These are phyloP conservation scores for Tarsius wallacei DNA, from an alignment of 2,797 vertebrate genomes.

Conservation along the genomic window DNA sequence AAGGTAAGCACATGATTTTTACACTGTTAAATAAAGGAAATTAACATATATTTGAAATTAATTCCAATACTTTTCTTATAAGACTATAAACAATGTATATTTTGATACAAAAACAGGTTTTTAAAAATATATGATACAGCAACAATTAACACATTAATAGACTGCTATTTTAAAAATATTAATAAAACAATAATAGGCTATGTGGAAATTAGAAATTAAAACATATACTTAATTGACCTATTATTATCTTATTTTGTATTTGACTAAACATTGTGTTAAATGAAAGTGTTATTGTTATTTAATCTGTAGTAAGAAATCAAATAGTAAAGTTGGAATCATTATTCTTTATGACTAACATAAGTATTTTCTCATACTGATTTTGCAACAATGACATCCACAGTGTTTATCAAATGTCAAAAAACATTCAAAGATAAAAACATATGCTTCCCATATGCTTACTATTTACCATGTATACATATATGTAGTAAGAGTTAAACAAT, in stretches of 20 bases:
- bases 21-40: slow-evolving; percentile 8
- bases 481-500: slow-evolving; percentile 83
- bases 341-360: slow-evolving; percentile 85
- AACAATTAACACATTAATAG: background rate
- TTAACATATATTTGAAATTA: slow-evolving; percentile 44
- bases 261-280: background rate
- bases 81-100: background rate
- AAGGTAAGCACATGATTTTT: background rate
- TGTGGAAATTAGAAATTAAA: slow-evolving; percentile 2
- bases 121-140: background rate
- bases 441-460: slow-evolving; percentile 82
- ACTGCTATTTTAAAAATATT: background rate
- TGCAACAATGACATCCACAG: slow-evolving; percentile 84
- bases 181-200: background rate
- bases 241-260: slow-evolving; percentile 37
- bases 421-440: slow-evolving; percentile 84
- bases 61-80: background rate
- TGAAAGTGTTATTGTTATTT: slow-evolving; percentile 49
- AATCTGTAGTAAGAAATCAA: slow-evolving; percentile 75
- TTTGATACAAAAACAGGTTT: background rate
- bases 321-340: slow-evolving; percentile 83
- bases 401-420: slow-evolving; percentile 82
- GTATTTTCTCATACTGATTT: slow-evolving; percentile 84
- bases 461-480: slow-evolving; percentile 73
- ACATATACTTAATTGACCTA: background rate